Conservation (phyloP, 2,888 invertebrate species). For the Euphydryas editha region DNA sequence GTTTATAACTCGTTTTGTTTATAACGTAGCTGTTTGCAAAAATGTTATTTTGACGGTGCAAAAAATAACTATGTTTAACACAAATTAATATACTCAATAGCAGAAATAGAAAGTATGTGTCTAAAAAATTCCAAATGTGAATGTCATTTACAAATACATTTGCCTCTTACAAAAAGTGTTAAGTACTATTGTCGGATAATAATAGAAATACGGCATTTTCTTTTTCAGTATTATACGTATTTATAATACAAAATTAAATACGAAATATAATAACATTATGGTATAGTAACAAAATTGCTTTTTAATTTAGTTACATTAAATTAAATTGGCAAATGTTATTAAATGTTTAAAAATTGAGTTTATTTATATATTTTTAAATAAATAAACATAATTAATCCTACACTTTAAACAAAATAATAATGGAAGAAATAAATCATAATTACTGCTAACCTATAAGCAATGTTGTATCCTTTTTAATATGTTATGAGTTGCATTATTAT, state of each 20-base stretch:
- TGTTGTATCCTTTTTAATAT: background rate
- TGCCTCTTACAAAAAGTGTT: background rate
- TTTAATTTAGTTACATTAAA: too few relatives aligned
- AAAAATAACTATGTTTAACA: background rate
- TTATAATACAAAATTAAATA: too few relatives aligned
- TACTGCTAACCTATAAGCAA: background rate
- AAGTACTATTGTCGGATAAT: background rate
- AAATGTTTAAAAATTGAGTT: too few relatives aligned
- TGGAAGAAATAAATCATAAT: background rate
- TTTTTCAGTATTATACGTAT: too few relatives aligned
- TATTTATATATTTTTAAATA: too few relatives aligned
- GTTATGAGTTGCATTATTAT: background rate
- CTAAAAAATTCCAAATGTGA: background rate
- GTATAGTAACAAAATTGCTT: too few relatives aligned
- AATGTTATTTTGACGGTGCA: background rate
- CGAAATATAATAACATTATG: too few relatives aligned
- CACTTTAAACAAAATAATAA: background rate
- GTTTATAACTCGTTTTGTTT: too few relatives aligned
- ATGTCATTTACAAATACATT: background rate
- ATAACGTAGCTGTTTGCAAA: background rate
- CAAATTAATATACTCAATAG: background rate
- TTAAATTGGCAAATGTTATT: too few relatives aligned
- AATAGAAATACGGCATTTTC: background rate
- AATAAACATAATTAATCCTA: too few relatives aligned
- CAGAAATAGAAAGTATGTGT: constrained; percentile 10